These are phyloP conservation scores for Drosophila neocordata DNA, from an alignment of 1,140 invertebrate species.

Conservation along the genomic window DNA sequence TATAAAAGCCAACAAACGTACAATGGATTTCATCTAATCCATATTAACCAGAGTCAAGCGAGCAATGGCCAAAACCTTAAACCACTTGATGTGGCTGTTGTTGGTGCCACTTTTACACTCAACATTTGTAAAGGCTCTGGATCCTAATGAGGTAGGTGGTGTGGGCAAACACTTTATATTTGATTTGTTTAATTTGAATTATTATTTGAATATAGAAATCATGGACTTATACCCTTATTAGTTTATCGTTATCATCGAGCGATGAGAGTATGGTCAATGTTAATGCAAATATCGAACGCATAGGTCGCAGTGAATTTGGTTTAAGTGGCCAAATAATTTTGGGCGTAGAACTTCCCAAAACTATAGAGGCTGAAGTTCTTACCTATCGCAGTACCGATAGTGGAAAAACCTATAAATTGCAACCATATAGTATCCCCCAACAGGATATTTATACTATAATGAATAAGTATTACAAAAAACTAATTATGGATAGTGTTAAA, in stretches of 20 bases:
- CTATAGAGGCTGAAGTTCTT: conserved; percentile 7
- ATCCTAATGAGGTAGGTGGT: not conserved
- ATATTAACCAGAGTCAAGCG: not conserved
- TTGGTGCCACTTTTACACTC: not conserved
- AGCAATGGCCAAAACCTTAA: not conserved
- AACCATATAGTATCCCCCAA: conserved; percentile 20
- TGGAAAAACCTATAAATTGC: conserved; percentile 21
- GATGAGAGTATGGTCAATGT: not conserved
- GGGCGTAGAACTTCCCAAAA: not conserved
- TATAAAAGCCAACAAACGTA: not conserved
- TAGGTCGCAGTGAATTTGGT: conserved; percentile 31
- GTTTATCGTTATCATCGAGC: not conserved
- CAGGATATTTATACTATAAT: not conserved
- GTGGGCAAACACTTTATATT: not conserved
- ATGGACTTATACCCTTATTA: conserved; percentile 29
- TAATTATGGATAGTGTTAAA: conserved; percentile 21
- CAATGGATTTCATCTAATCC: too few species aligned
- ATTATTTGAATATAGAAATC: conserved; percentile 11
- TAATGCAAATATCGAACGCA: conserved; percentile 16
- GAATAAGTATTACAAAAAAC: conserved; percentile 31
- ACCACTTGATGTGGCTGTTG: not conserved
- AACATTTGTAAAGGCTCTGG: not conserved
- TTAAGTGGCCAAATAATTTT: conserved; percentile 4
- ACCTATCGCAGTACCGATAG: conserved; percentile 34
- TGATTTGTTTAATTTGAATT: not conserved